phyloP scores from a whole-genome alignment of 2,888 invertebrate genomes.

The Pollenia amentaria region DNA sequence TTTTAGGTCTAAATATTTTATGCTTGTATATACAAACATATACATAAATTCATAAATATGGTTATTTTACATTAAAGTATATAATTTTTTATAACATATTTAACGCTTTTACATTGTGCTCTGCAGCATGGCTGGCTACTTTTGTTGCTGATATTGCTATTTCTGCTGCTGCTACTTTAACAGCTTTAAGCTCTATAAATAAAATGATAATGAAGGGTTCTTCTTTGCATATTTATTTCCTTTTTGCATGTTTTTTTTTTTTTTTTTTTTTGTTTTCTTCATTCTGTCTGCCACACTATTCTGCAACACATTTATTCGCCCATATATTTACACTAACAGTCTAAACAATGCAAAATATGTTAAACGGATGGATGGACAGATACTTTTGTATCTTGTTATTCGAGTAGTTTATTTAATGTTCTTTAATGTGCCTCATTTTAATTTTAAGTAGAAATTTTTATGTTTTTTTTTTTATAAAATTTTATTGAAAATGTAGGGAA shows the following conservation, averaged over 20 bases:
- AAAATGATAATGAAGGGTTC: conserved; percentile 42
- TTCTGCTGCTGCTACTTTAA: not conserved
- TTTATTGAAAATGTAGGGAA: not conserved
- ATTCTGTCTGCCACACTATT: conserved; percentile 6
- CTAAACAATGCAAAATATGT: conserved; percentile 46
- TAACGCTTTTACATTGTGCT: conserved; percentile 47
- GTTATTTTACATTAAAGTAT: conserved; percentile 29
- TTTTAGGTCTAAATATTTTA: not conserved
- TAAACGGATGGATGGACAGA: not conserved
- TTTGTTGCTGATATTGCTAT: conserved; percentile 1
- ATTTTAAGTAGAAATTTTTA: conserved; percentile 26
- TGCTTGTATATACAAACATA: not conserved
- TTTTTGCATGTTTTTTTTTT: not conserved
- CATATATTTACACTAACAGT: not conserved
- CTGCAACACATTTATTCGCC: not conserved
- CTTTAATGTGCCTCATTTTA: conserved; percentile 56
- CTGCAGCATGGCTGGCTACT: conserved; percentile 17
- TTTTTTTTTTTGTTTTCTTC: not conserved
- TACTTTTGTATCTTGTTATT: conserved; percentile 12
- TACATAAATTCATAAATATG: conserved; percentile 1
- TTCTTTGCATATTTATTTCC: conserved; percentile 29
- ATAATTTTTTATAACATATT: conserved; percentile 49
- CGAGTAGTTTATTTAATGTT: conserved; percentile 36
- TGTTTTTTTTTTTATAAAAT: not conserved
- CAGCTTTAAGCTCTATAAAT: conserved; percentile 46